Evolutionary conservation across 2,888 invertebrate genomes (phyloP).

Genomic region (Phyto melanocephala): DNA sequence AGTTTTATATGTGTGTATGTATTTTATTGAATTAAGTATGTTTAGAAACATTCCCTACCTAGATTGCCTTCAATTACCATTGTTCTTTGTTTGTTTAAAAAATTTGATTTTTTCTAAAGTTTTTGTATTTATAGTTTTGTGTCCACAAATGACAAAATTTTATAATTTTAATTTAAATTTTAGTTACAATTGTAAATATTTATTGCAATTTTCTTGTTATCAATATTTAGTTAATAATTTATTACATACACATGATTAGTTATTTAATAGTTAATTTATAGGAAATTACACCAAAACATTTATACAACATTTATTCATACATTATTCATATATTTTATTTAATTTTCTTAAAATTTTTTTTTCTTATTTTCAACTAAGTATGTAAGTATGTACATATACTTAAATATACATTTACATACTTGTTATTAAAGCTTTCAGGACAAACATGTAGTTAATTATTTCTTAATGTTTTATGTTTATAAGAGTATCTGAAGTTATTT

Average conservation of each 20-base stretch:
- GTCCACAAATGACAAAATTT: constrained; percentile 56
- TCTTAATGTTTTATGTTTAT: too few species aligned
- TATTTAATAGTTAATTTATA: constrained; percentile 30
- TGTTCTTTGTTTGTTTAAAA: constrained; percentile 42
- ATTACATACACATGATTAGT: constrained; percentile 18
- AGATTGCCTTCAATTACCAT: constrained; percentile 75
- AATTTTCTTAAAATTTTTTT: background rate
- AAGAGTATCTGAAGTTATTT: too few species aligned
- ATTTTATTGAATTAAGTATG: too few species aligned
- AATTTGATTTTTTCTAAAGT: constrained; percentile 33
- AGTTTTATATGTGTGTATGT: too few species aligned
- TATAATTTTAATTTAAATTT: constrained; percentile 17
- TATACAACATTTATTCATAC: constrained; percentile 58
- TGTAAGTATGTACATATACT: too few species aligned
- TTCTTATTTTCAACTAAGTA: background rate
- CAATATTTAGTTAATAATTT: constrained; percentile 10
- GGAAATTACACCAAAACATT: constrained; percentile 60
- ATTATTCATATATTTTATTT: constrained; percentile 9
- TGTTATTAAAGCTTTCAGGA: constrained; percentile 60
- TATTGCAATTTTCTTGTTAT: constrained; percentile 37
- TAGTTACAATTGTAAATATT: constrained; percentile 45
- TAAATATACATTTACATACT: too few species aligned
- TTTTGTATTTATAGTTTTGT: constrained; percentile 30
- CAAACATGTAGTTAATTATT: constrained; percentile 35
- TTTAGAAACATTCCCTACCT: constrained; percentile 71